Evolutionary conservation across 2,797 vertebrate species (phyloP).

Genomic region (Pseudochromis fuscus): DNA sequence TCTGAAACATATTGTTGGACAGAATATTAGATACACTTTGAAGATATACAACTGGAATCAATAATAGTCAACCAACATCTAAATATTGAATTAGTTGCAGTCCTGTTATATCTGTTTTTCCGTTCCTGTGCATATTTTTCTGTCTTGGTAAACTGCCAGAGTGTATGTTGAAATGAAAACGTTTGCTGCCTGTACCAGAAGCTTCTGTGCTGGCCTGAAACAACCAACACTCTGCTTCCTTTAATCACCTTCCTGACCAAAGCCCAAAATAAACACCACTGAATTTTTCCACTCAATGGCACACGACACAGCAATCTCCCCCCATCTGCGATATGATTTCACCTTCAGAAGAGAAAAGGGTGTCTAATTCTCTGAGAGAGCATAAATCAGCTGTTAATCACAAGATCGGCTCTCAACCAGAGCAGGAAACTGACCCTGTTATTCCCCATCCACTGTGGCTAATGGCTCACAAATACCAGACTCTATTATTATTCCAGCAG

Average conservation of each 20-base stretch:
- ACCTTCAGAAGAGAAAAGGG: constrained; percentile 33
- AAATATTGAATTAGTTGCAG: not conserved
- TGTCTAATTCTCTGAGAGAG: constrained; percentile 42
- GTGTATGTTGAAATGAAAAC: constrained; percentile 7
- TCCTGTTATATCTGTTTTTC: not conserved
- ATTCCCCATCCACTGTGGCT: constrained; percentile 2
- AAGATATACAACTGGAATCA: not conserved
- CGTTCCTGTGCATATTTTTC: constrained; percentile 24
- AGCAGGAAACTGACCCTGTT: constrained; percentile 41
- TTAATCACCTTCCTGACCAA: constrained; percentile 59
- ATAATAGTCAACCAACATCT: not conserved
- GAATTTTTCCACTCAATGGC: constrained; percentile 44
- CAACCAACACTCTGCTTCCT: not conserved
- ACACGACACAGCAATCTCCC: constrained; percentile 33
- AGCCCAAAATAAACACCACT: constrained; percentile 46
- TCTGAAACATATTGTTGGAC: not conserved
- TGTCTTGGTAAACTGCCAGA: constrained; percentile 4
- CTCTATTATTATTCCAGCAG: constrained; percentile 9
- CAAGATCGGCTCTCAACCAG: constrained; percentile 42
- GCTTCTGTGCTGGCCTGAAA: constrained; percentile 1
- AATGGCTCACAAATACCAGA: constrained; percentile 26
- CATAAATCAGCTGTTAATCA: constrained; percentile 55
- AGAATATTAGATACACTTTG: not conserved
- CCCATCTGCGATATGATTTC: constrained; percentile 43
- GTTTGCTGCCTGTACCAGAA: not conserved